Evolutionary conservation across 1,140 invertebrate species (phyloP).

Genomic region (Macrotrachela quadricornifera): DNA sequence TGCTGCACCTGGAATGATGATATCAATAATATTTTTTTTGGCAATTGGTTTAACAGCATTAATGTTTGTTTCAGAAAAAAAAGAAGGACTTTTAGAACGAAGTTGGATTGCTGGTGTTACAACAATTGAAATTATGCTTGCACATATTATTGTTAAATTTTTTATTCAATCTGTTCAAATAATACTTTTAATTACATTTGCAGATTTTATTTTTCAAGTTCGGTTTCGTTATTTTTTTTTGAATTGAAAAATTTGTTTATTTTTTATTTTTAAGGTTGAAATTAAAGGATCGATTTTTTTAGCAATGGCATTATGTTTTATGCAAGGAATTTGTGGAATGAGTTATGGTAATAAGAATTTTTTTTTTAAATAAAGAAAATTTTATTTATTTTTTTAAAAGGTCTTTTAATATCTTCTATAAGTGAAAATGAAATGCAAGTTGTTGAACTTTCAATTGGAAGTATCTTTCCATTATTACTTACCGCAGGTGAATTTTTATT

Average conservation of each 20-base stretch:
- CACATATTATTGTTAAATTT: constrained; percentile 74
- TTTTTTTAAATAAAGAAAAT: not conserved
- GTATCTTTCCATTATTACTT: constrained; percentile 70
- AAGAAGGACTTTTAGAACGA: constrained; percentile 22
- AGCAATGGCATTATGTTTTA: constrained; percentile 50
- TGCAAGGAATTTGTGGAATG: constrained; percentile 69
- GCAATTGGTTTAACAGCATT: constrained; percentile 83
- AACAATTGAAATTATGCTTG: constrained; percentile 65
- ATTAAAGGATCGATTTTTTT: constrained; percentile 50
- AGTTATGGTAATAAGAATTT: constrained; percentile 43
- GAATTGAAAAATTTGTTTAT: too few species aligned
- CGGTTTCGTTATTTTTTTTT: not conserved
- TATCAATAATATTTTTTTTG: constrained; percentile 85
- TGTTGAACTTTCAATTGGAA: constrained; percentile 71
- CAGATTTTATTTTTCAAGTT: constrained; percentile 43
- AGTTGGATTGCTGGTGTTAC: constrained; percentile 43
- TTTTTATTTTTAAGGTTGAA: constrained; percentile 39
- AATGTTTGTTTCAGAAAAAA: constrained; percentile 62
- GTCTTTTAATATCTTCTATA: not conserved
- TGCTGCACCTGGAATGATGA: constrained; percentile 73
- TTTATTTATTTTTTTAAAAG: not conserved
- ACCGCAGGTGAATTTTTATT: constrained; percentile 37
- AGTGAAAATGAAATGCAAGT: constrained; percentile 55
- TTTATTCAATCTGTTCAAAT: constrained; percentile 82
- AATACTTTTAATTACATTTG: constrained; percentile 55